Evolutionary conservation across 2,113 vertebrate species (phyloP), one percentile per base, ranked within the genome.

Genomic region (Chunga burmeisteri): DNA sequence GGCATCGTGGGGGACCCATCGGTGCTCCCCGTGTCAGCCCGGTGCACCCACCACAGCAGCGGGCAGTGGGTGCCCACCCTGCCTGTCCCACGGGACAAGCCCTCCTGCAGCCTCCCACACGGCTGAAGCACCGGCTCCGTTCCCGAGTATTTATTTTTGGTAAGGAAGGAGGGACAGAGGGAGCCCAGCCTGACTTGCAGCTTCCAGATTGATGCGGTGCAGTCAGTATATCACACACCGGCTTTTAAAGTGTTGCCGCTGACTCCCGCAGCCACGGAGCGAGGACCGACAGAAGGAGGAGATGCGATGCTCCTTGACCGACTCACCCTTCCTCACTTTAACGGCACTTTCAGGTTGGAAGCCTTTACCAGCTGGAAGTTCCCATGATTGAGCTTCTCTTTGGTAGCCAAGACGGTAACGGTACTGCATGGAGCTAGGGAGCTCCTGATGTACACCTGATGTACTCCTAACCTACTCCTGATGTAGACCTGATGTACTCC

Each of bases 81-180:
- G 55, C 44, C 72, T 82, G 17, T 21, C 67, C 56, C 29, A 5
- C 2, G 32, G 81, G 73, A 90, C 34, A 29, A 72, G 47, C 68
- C 52, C 63, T n/a, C 58, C 12, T 23, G 14, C 82, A 72, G 73
- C 38, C 53, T 81, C 74, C 78, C 47, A 32, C 0, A 0, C 1
- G 26, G 72, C 46, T 21, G 18, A 62, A 71, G 46, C 75, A 52
- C 15, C 7, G 1, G 46, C 15, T 80, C 62, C 0, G 0, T 5
- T 49, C 62, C 30, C n/a, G 7, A 81, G 32, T 10, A 32, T 70
- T 89, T 70, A 71, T 80, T 86, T 66, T 27, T 74, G 80, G 56
- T 50, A 68, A 18, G 0, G 6, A 63, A 83, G 11, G 22, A 70
- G 62, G 79, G 65, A 55, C 52, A 52, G 53, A 74, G 46, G 67